A percentile compares a stretch with the other conserved stretches of the same genome.
phyloP scores from a whole-genome alignment of 2,113 vertebrate genomes.

The Gnathonemus longibarbis region DNA sequence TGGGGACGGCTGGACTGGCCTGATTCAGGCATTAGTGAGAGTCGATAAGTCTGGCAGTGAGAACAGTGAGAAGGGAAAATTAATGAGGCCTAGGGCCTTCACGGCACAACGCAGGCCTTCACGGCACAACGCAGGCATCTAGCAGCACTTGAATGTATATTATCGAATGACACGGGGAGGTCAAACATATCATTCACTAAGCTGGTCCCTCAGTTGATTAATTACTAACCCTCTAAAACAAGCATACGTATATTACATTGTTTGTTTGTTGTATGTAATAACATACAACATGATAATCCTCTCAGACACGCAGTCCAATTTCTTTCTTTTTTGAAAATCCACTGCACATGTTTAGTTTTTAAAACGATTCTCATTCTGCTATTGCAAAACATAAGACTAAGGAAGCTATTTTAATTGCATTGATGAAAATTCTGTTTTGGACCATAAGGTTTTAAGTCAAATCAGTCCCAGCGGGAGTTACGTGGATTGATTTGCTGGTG shows the following conservation, averaged over 20 bases:
- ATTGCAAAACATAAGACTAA: not conserved
- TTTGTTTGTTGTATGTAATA: not conserved
- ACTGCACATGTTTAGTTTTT: not conserved
- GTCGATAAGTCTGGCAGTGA: not conserved
- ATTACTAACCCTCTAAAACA: not conserved
- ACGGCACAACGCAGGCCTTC: not conserved
- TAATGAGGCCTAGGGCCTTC: not conserved
- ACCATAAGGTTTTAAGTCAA: constrained; percentile 28
- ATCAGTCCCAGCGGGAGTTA: not conserved
- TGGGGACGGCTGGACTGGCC: not conserved
- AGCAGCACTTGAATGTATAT: not conserved
- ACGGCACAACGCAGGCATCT: not conserved
- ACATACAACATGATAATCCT: not conserved
- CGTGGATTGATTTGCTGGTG: not conserved
- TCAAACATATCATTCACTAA: not conserved
- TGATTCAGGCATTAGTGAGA: not conserved
- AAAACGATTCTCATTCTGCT: not conserved
- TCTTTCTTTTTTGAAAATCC: not conserved
- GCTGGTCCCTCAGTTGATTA: not conserved
- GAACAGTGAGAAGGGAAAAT: not conserved
- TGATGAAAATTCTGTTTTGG: not conserved
- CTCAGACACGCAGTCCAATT: not conserved
- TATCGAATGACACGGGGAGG: not conserved
- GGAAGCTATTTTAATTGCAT: not conserved
- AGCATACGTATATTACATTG: not conserved